phyloP scores from a whole-genome alignment of 1,140 invertebrate species.

The Tribolium castaneum region DNA sequence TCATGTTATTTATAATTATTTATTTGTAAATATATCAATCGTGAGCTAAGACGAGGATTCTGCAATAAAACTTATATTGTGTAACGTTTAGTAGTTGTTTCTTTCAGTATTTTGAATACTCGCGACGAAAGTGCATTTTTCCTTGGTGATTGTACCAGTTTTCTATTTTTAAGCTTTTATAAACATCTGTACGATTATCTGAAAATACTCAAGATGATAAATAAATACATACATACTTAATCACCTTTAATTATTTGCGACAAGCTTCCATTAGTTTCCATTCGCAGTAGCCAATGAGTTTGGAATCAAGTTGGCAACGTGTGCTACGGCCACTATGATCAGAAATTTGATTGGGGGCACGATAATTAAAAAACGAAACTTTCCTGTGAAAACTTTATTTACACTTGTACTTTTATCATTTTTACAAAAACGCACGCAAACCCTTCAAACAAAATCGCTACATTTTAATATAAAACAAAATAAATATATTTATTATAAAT shows the following conservation, averaged over 20 bases:
- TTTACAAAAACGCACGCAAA: no score
- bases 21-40: constrained; percentile 22
- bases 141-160: constrained; percentile 12
- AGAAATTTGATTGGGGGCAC: no score
- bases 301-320: no score
- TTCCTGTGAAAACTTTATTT: no score
- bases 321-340: no score
- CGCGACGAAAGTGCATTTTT: constrained; percentile 13
- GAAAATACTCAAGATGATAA: constrained; percentile 20
- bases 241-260: background rate
- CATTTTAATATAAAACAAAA: constrained; percentile 28
- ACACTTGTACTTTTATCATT: no score
- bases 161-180: constrained; percentile 18
- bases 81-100: constrained; percentile 1
- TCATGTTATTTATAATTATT: constrained; percentile 26
- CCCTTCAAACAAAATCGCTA: background rate
- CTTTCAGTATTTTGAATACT: constrained; percentile 18
- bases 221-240: background rate
- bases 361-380: no score
- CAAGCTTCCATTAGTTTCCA: no score
- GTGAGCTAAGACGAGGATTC: background rate
- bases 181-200: constrained; percentile 14
- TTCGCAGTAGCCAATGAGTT: no score
- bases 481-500: constrained; percentile 34
- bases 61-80: constrained; percentile 16